These are phyloP conservation scores for Drosophila tristis DNA, from an alignment of 1,140 invertebrate species.

Conservation along the genomic window DNA sequence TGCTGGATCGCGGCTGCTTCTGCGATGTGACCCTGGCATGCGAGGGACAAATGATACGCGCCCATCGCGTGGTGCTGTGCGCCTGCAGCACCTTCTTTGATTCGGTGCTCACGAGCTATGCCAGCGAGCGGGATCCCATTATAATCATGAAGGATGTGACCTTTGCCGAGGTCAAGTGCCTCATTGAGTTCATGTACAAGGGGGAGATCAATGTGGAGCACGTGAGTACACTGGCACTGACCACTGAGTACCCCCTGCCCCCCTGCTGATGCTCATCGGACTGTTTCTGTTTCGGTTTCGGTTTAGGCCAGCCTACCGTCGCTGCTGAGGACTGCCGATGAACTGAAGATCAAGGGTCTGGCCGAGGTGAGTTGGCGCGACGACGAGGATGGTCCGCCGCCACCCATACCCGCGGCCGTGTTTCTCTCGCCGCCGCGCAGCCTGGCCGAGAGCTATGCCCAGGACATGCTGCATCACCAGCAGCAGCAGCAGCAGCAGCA, in stretches of 20 bases:
- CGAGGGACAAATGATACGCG: constrained; percentile 93
- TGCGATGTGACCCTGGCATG: constrained; percentile 96
- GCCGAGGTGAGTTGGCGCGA: constrained; percentile 94
- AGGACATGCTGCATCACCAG: constrained; percentile 64
- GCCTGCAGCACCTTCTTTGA: constrained; percentile 96
- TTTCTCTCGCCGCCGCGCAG: constrained; percentile 76
- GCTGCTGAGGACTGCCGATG: constrained; percentile 95
- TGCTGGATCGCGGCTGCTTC: constrained; percentile 93
- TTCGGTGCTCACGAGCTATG: constrained; percentile 93
- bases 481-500: constrained; percentile 31
- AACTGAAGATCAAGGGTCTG: constrained; percentile 94
- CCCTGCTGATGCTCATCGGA: too few species aligned
- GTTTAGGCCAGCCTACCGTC: constrained; percentile 92
- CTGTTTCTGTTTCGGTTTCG: neutral
- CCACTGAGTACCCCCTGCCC: neutral
- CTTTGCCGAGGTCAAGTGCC: constrained; percentile 92
- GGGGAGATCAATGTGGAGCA: constrained; percentile 97
- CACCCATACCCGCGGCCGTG: constrained; percentile 81
- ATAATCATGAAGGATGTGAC: constrained; percentile 94
- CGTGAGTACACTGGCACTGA: constrained; percentile 85
- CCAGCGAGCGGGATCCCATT: constrained; percentile 92
- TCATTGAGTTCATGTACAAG: constrained; percentile 97
- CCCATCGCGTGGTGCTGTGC: constrained; percentile 92
- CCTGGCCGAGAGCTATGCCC: constrained; percentile 58
- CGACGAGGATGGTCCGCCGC: constrained; percentile 73